Percentiles rank a stretch among this genome's conserved stretches.
Evolutionary conservation across 2,113 vertebrate genomes (phyloP).

Genomic region (zebrafish (Danio rerio)): GRCz12tu NC_133178.1:17428501-17429000

Average conservation of each 20-base stretch:
- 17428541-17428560: constrained; percentile 96
- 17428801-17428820: background rate
- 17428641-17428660: constrained; percentile 60
- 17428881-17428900: too few relatives aligned
- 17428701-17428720: background rate
- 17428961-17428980: too few relatives aligned
- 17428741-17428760: background rate
- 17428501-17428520: constrained; percentile 77
- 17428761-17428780: background rate
- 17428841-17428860: too few relatives aligned
- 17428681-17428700: background rate
- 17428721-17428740: background rate
- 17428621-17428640: constrained; percentile 60
- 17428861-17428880: too few relatives aligned
- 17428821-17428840: background rate
- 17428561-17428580: constrained; percentile 92
- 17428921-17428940: too few relatives aligned
- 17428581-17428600: constrained; percentile 74
- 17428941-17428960: too few relatives aligned
- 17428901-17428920: too few relatives aligned
- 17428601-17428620: constrained; percentile 66
- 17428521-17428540: constrained; percentile 84
- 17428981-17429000: too few relatives aligned
- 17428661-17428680: constrained; percentile 73
- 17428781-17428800: background rate